Base-by-base conservation (phyloP, 2,113 vertebrate species). In the Macroglossus sobrinus region DNA sequence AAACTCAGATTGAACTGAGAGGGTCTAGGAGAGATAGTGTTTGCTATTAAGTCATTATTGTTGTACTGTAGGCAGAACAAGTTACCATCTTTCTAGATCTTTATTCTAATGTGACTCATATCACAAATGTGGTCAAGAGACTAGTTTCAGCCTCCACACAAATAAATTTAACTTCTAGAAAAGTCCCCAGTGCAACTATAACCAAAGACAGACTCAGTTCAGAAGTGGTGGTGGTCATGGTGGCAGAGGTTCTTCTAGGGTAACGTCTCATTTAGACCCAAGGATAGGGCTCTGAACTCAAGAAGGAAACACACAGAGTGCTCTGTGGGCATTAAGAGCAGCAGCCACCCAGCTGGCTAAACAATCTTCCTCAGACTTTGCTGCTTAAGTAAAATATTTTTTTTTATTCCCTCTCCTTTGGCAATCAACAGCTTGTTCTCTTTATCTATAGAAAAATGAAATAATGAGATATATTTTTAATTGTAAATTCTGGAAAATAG, bases 81-180 rank as follows among this genome's bases (percentile, higher is more conserved):
- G 18, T 69, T 74, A 85, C 82, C 43, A 88, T 57, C 63, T 61
- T 93, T 69, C 40, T 71, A 92, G 68, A 86, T 64, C 45, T 89
- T 68, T 91, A 91, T 84, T 75, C 68, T 84, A 84, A 89, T 1
- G 7, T 84, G 74, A 91, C 84, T 92, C 75, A 72, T 69, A 64
- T 91, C 89, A 79, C n/a, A 89, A 72, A 87, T 89, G 55, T 95
- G 79, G 61, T 89, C 59, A 91, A 82, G 47, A 76, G 69, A 95
- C 50, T 78, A 90, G 64, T 84, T 96, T 93, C 76, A 84, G 35
- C 57, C 80, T 75, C 57, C 74, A 95, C n/a, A 96, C 40, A 95
- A 97, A 94, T 74, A 95, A 80, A 84, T n/a, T 53, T 71, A 80
- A 94, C 59, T 80, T 96, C 63, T 92, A 93, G 76, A 97, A 95